Evolutionary conservation across 2,113 vertebrate genomes (phyloP), one percentile per base, ranked within the genome.

Genomic region (Patagioenas fasciata): DNA sequence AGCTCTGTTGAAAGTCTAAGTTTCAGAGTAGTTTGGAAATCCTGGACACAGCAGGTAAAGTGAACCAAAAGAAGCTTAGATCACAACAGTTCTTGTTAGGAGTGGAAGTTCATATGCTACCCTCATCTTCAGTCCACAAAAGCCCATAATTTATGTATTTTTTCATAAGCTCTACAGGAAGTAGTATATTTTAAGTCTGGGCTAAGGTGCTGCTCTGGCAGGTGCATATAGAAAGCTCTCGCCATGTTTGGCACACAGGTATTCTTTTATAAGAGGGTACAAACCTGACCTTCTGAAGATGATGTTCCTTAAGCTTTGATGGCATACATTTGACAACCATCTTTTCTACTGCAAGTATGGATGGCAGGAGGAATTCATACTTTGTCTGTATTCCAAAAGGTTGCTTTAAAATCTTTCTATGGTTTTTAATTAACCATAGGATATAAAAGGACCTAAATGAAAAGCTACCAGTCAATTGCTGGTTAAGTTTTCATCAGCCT

Each of bases 401-500:
- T 17, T 89, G 75, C 29, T 95, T 94, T 77, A 61, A 75, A 77
- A 71, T 70, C 36, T 80, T 74, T 42, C 88, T 61, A 9, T 38
- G 57, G 1, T 54, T 75, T 75, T 95, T 42, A 89, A 89, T 85
- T 96, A 93, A 91, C 72, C 69, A 56, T 28, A 66, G 42, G 65
- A 80, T 88, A 91, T 50, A 69, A 90, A 86, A 92, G 51, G 38
- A 58, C 18, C 24, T 80, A 91, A 96, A 75, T 66, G 61, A 80
- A 80, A 82, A 61, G 20, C 61, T 89, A 82, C 44, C 69, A 93
- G 69, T 44, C 44, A 75, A n/a, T 60, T 80, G 77, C 93, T 88
- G 91, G 75, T 93, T 92, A 97, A 96, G 88, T 83, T 89, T 69
- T 88, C 95, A 87, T 56, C 47, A 95, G 62, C 66, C 91, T 97